Evolutionary conservation across 2,888 invertebrate genomes (phyloP).

Genomic region (Patella pellucida): DNA sequence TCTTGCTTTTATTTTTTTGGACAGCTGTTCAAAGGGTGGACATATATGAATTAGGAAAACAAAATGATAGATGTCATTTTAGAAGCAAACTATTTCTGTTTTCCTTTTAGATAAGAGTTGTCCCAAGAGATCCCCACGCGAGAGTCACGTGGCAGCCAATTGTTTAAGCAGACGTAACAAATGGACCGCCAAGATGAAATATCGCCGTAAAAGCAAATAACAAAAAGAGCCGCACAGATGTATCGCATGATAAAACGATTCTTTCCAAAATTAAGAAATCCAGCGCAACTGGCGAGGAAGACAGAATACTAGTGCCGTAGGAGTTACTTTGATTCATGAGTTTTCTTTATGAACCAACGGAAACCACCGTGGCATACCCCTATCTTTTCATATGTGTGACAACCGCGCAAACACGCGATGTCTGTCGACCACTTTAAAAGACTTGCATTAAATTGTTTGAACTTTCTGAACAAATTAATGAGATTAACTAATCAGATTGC

Average conservation of each 20-base stretch:
- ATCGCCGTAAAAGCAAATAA: conserved; percentile 12
- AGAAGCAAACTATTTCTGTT: not conserved
- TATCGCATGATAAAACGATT: conserved; percentile 9
- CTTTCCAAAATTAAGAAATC: conserved; percentile 5
- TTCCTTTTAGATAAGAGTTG: not conserved
- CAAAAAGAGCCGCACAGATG: conserved; percentile 11
- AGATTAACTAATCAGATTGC: conserved; percentile 6
- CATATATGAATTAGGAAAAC: conserved; percentile 7
- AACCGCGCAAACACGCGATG: conserved; percentile 9
- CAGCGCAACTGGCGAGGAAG: conserved; percentile 6
- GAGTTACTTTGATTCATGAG: conserved; percentile 9
- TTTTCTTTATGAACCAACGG: not conserved
- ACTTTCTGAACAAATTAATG: conserved; percentile 1
- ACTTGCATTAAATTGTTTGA: conserved; percentile 1
- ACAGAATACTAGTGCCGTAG: not conserved
- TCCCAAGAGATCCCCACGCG: conserved; percentile 3
- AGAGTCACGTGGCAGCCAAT: conserved; percentile 11
- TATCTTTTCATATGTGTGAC: conserved; percentile 3
- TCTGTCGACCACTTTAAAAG: not conserved
- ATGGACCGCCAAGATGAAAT: conserved; percentile 10
- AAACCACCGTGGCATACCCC: conserved; percentile 3
- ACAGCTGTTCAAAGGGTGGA: conserved; percentile 11
- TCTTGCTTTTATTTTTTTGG: not conserved
- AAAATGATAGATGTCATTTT: not conserved
- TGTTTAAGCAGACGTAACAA: conserved; percentile 11